Evolutionary conservation across 2,113 vertebrate species (phyloP), one percentile per base, ranked within the genome.

Genomic region (Rynchops niger): DNA sequence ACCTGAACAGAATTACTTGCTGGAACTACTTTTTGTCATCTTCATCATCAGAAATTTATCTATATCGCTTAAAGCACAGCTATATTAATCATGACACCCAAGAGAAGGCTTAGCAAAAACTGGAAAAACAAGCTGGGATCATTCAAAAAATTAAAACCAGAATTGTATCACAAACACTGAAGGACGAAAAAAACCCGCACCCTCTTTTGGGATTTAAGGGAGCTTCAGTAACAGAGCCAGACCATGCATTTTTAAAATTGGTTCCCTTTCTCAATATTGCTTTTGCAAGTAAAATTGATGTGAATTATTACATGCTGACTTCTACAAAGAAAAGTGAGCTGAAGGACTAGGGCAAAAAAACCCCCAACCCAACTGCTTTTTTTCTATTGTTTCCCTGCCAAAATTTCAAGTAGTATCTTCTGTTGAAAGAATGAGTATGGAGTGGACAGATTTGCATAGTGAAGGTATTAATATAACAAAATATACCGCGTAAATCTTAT

Each of bases 301-400:
- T 97, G 97, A 98, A 96, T 97, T 97, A 96, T 92, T 98, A 93
- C 67, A 91, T 93, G 42, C 76, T 95, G 90, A 96, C 94, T 88
- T 93, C 47, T 71, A 50, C 42, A 71, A 95, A 70, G 72, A 92
- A 67, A 92, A 96, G 89, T 95, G 86, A 97, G 93, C 72, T 95
- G 87, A 90, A 90, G 92, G 88, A 91, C 72, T 74, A 36, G 21
- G 12, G 58, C 6, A 81, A 83, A 58, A 6, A 50, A 90, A 93
- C 91, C 53, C 17, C 18, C 19, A 80, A 71, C 5, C 20, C 5
- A 82, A 30, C 38, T 82, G 32, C 4, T 55, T 72, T 78, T 78
- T 63, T 80, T 47, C 69, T 70, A 1, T 83, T 90, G 47, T 77
- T 90, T 16, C 42, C 12, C 36, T 90, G 42, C 72, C 91, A 95